Conservation (phyloP, 2,797 vertebrate genomes). For the Pachyuromys duprasi region DNA sequence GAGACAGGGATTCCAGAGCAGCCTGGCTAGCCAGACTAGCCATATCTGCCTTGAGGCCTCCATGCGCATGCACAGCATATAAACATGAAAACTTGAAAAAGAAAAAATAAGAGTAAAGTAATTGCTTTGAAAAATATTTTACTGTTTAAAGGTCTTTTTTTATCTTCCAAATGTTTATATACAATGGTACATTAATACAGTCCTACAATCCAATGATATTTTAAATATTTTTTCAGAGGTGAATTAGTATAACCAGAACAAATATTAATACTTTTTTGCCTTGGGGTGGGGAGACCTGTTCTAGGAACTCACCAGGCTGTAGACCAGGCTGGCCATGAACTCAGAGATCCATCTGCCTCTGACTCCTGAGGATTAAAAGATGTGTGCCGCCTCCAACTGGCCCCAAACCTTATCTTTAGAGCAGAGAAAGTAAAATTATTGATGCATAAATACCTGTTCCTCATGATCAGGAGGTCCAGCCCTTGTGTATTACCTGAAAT, state of each 20-base stretch:
- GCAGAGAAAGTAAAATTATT: slow-evolving; percentile 49
- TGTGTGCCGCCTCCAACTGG: not conserved
- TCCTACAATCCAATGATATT: slow-evolving; percentile 17
- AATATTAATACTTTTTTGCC: not conserved
- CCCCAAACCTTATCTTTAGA: slow-evolving; percentile 1
- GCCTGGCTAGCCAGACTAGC: not conserved
- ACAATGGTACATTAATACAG: slow-evolving; percentile 8
- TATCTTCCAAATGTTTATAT: slow-evolving; percentile 19
- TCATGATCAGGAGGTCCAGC: not conserved
- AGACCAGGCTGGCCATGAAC: not conserved
- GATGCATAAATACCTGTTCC: not conserved
- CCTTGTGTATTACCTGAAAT: not conserved
- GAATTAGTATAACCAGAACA: not conserved
- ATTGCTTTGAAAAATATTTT: slow-evolving; percentile 40
- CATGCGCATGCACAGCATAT: not conserved
- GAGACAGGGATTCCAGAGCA: not conserved
- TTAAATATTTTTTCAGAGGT: slow-evolving; percentile 4
- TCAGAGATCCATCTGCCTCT: not conserved
- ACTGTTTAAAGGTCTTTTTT: slow-evolving; percentile 10
- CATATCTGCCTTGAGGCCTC: not conserved
- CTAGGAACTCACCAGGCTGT: not conserved
- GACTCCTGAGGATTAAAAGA: not conserved
- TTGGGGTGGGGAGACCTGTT: no score
- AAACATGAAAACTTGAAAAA: not conserved
- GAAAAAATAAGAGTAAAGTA: not conserved